A percentile compares a stretch with the other conserved stretches of the same genome.
These are phyloP conservation scores for Octomys mimax DNA, from an alignment of 2,797 vertebrate species.

Conservation along the genomic window DNA sequence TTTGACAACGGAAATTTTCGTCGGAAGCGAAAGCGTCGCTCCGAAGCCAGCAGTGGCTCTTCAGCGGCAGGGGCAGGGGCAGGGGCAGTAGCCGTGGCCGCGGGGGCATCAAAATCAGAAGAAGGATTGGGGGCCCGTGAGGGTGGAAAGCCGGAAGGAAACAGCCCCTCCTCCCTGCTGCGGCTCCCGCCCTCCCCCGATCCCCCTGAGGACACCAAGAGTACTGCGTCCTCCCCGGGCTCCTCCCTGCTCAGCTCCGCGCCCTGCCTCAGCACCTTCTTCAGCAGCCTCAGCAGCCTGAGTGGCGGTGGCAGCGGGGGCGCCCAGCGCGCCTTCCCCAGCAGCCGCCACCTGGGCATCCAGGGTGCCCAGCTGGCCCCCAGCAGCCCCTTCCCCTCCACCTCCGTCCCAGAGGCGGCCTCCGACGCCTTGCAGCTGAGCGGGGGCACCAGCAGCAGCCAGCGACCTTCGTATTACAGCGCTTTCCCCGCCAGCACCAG, in stretches of 20 bases:
- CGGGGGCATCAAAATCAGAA: conserved; percentile 90
- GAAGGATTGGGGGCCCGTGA: conserved; percentile 88
- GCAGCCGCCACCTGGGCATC: conserved; percentile 88
- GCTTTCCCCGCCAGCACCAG: conserved; percentile 90
- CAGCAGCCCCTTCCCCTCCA: conserved; percentile 87
- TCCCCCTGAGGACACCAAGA: conserved; percentile 91
- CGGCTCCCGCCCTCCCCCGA: conserved; percentile 88
- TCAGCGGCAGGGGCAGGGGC: not conserved
- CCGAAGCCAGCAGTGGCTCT: conserved; percentile 89
- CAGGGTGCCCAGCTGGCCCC: conserved; percentile 90
- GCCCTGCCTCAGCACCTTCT: conserved; percentile 96
- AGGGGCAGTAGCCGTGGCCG: not conserved
- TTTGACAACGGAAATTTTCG: conserved; percentile 99
- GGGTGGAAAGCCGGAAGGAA: conserved; percentile 86
- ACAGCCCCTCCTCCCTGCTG: conserved; percentile 91
- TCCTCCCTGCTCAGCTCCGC: conserved; percentile 88
- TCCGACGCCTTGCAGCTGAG: conserved; percentile 88
- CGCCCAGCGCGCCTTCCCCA: conserved; percentile 87
- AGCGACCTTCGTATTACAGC: conserved; percentile 93
- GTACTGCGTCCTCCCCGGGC: conserved; percentile 88
- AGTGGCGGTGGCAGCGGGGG: conserved; percentile 86
- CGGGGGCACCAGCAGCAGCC: conserved; percentile 78
- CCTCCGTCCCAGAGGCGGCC: conserved; percentile 82
- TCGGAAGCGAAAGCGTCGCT: conserved; percentile 96
- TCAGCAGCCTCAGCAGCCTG: conserved; percentile 95